phyloP scores from a whole-genome alignment of 2,113 vertebrate species.

The Cryptotis parvus region DNA sequence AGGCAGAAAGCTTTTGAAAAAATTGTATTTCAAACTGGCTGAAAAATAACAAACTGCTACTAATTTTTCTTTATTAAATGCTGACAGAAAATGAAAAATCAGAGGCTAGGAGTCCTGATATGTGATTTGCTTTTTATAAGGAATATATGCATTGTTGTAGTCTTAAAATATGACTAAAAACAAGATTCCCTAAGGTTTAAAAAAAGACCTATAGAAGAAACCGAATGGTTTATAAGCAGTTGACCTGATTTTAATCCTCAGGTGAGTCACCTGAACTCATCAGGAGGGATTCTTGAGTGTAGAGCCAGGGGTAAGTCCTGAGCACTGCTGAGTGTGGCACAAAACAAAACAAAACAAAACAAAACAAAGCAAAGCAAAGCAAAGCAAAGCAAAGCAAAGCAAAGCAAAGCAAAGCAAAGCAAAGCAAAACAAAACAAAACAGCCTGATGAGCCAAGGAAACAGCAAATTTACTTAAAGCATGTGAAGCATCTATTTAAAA shows the following conservation, averaged over 20 bases:
- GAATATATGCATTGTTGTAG: background rate
- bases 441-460: slow-evolving; percentile 36
- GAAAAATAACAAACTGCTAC: background rate
- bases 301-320: too few species aligned
- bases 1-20: background rate
- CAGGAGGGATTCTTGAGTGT: too few species aligned
- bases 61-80: slow-evolving; percentile 11
- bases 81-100: background rate
- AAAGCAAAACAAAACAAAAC: too few species aligned
- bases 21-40: background rate
- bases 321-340: too few species aligned
- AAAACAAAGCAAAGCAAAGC: too few species aligned
- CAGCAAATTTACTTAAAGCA: background rate
- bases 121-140: too few species aligned
- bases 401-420: too few species aligned
- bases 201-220: background rate
- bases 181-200: background rate
- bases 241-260: too few species aligned
- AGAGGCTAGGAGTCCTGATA: background rate
- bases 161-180: slow-evolving; percentile 23
- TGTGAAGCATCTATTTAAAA: slow-evolving; percentile 28
- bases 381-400: too few species aligned
- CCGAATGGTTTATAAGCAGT: too few species aligned
- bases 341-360: too few species aligned
- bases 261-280: too few species aligned